phyloP scores from a whole-genome alignment of 2,797 vertebrate species.

The Orientallactaga sibirica region DNA sequence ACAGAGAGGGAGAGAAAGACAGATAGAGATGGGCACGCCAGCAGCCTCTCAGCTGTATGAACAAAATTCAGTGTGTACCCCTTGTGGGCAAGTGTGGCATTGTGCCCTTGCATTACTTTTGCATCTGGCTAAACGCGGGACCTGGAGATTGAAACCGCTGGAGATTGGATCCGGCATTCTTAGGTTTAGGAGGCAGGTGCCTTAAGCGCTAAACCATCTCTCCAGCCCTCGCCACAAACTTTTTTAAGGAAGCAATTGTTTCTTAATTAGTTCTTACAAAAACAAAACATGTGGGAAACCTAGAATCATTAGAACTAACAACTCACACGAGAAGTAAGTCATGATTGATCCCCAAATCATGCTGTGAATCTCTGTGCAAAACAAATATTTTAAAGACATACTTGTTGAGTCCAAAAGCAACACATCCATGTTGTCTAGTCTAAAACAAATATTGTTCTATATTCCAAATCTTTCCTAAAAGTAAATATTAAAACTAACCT shows the following conservation, averaged over 20 bases:
- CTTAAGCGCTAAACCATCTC: too few relatives aligned
- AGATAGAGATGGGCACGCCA: too few relatives aligned
- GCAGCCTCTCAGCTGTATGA: too few relatives aligned
- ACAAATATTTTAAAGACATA: constrained; percentile 1
- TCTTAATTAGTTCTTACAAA: not conserved
- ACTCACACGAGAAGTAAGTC: not conserved
- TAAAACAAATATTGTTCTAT: not conserved
- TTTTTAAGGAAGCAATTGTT: not conserved
- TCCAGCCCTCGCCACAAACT: not conserved
- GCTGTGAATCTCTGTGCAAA: not conserved
- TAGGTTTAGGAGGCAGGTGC: too few relatives aligned
- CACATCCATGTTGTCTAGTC: not conserved
- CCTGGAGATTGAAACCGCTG: too few relatives aligned
- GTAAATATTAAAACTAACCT: not conserved
- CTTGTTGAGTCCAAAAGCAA: not conserved
- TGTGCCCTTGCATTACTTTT: too few relatives aligned
- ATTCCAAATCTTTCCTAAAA: not conserved
- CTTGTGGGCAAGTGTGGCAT: too few relatives aligned
- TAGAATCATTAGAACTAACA: not conserved
- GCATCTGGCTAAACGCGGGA: too few relatives aligned
- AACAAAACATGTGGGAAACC: not conserved
- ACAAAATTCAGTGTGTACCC: too few relatives aligned
- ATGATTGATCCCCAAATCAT: too few relatives aligned
- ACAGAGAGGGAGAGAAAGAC: too few relatives aligned
- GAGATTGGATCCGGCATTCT: too few relatives aligned